Percentiles rank a stretch among this genome's conserved stretches.
Conservation (phyloP, 2,113 vertebrate species). For the Apistogramma diplotaenia region DNA sequence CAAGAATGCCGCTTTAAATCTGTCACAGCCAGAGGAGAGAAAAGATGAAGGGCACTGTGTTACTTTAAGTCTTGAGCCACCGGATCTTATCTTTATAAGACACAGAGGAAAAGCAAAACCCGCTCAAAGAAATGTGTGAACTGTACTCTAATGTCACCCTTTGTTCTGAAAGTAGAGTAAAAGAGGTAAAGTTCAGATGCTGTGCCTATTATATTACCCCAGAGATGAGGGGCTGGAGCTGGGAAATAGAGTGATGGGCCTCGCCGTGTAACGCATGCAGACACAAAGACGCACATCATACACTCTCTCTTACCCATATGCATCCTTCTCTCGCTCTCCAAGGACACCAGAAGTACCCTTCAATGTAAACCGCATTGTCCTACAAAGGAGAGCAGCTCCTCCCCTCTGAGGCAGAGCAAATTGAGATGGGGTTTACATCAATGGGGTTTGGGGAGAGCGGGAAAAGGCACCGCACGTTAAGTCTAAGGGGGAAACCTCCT, state of each 20-base stretch:
- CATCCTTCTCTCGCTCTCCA: constrained; percentile 9
- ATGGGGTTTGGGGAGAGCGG: constrained; percentile 18
- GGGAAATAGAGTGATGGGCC: constrained; percentile 25
- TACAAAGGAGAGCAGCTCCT: constrained; percentile 39
- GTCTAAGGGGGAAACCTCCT: background rate
- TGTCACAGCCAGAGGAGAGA: constrained; percentile 7
- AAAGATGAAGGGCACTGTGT: background rate
- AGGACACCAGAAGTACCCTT: constrained; percentile 35
- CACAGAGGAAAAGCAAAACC: background rate
- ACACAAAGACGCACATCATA: constrained; percentile 19
- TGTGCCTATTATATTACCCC: constrained; percentile 19
- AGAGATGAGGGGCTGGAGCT: constrained; percentile 26
- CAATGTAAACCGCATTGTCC: constrained; percentile 31
- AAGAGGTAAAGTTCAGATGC: constrained; percentile 9
- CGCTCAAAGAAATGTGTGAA: background rate
- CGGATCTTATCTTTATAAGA: background rate
- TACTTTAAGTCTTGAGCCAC: background rate
- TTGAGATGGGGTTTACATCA: constrained; percentile 62
- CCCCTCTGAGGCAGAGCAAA: constrained; percentile 54
- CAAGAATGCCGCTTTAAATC: constrained; percentile 48
- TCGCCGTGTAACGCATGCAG: constrained; percentile 24
- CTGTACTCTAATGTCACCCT: background rate
- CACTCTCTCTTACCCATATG: background rate
- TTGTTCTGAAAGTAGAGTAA: background rate
- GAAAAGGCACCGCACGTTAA: constrained; percentile 1